These are phyloP conservation scores for Sinella curviseta DNA, from an alignment of 1,140 invertebrate genomes.

Conservation along the genomic window DNA sequence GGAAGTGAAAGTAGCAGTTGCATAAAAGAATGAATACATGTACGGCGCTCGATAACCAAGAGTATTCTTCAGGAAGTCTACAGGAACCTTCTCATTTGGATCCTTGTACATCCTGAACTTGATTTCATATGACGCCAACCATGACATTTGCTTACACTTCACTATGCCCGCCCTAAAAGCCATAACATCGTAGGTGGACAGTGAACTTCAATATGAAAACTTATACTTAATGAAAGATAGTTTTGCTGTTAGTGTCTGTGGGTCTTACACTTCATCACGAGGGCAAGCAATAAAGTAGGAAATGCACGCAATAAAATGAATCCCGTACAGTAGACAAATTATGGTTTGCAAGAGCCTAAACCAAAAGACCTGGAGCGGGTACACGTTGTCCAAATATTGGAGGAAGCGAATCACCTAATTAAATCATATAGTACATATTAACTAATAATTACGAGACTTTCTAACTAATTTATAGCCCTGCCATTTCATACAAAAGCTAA, in stretches of 20 bases:
- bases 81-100: not conserved
- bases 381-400: constrained; percentile 35
- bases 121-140: not conserved
- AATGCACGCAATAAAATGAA: constrained; percentile 40
- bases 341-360: constrained; percentile 37
- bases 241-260: too few relatives aligned
- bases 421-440: too few relatives aligned
- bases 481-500: not conserved
- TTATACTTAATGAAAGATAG: too few relatives aligned
- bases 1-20: not conserved
- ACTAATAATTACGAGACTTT: not conserved
- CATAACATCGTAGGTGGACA: too few relatives aligned
- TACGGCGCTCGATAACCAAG: not conserved
- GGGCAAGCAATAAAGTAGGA: constrained; percentile 38
- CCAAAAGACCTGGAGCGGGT: constrained; percentile 38
- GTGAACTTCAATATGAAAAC: too few relatives aligned
- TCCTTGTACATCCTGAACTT: not conserved
- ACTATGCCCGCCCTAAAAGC: not conserved
- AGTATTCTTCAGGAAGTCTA: not conserved
- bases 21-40: constrained; percentile 17
- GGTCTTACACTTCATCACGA: too few relatives aligned
- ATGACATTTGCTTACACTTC: not conserved
- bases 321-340: constrained; percentile 30
- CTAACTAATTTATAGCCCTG: not conserved
- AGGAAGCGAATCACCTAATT: constrained; percentile 39